These are phyloP conservation scores for Terebella lapidaria DNA, from an alignment of 2,888 invertebrate genomes.

Conservation along the genomic window DNA sequence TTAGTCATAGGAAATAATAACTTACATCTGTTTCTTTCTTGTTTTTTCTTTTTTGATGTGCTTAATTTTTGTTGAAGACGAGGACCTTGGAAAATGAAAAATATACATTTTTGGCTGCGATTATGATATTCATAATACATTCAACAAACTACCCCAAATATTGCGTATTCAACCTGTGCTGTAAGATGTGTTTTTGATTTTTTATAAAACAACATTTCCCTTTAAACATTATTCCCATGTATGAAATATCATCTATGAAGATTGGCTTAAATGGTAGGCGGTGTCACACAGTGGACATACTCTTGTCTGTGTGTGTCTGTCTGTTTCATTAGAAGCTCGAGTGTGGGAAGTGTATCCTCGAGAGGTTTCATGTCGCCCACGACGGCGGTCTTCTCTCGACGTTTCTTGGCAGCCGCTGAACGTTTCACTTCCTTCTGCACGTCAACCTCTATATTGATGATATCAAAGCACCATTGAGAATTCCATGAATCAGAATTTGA, in stretches of 20 bases:
- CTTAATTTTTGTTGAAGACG: no score
- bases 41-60: constrained; percentile 35
- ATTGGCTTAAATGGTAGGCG: no score
- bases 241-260: no score
- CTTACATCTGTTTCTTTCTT: constrained; percentile 37
- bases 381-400: constrained; percentile 37
- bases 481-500: background rate
- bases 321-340: constrained; percentile 36
- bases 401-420: constrained; percentile 36
- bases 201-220: no score
- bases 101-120: no score
- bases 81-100: no score
- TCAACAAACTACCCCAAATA: no score
- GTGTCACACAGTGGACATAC: no score
- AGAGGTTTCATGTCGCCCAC: constrained; percentile 46
- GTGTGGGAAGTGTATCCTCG: constrained; percentile 43
- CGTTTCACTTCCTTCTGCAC: constrained; percentile 11
- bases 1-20: background rate
- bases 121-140: no score
- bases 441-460: constrained; percentile 4
- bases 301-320: no score
- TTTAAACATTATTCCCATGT: no score
- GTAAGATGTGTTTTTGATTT: background rate
- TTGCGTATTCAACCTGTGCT: no score
- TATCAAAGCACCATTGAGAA: background rate